Base-by-base conservation (phyloP, 2,797 vertebrate species). In the Periparus ater region DNA sequence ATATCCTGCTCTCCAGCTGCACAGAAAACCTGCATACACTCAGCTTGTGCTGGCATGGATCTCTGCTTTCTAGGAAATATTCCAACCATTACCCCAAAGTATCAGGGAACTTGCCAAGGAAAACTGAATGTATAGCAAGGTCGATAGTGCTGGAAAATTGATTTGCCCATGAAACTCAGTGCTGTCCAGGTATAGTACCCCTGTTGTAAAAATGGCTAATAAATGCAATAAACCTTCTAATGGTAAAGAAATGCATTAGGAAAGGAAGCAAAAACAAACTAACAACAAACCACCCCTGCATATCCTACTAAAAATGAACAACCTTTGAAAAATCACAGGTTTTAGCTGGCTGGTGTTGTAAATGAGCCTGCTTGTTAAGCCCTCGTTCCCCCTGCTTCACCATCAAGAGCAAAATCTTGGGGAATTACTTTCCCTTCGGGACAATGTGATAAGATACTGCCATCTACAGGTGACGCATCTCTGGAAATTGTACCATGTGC, bases 341-440 rank as follows among this genome's bases (percentile, higher is more conserved):
- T 81, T n/a, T 32, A 26, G 2, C 26, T 45, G 5, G 0, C 9
- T 36, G 10, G 7, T n/a, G 26, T 29, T 14, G 23, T 25, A 50
- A 84, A 15, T 17, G 27, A 5, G 21, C 22, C 29, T 68, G 57
- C n/a, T 61, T 6, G 1, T 50, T 92, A 40, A 63, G 17, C 4
- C 3, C 5, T 3, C 0, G 0, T 2, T 29, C 11, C 12, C 15
- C 15, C 1, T 0, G 0, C 15, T 27, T 50, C 25, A 0, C 6
- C 22, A 3, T 4, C 9, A 7, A 51, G 72, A 73, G 5, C 32
- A 34, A 48, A 66, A 92, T 17, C 8, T 21, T 27, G 5, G 29
- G 40, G 38, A 78, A 50, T 75, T 2, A 1, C 21, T 67, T 75
- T 84, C 29, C 45, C 11, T 0, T 14, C 6, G 9, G 84, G 76